Evolutionary conservation across 2,888 invertebrate species (phyloP), one percentile per base, ranked within the genome.

Genomic region (Herminia tarsipennalis): DNA sequence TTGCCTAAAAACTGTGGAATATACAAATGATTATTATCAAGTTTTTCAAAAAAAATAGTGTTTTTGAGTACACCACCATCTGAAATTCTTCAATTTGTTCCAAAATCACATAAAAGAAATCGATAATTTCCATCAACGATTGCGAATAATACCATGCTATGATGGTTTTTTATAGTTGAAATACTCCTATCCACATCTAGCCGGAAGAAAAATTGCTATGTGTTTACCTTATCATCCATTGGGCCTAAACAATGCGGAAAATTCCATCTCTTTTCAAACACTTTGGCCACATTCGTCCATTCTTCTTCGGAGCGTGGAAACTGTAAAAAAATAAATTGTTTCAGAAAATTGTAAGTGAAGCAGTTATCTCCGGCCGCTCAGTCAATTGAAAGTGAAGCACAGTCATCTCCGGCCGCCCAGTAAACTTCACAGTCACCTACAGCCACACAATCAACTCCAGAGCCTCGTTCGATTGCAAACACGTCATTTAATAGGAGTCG

Each of bases 111-210:
- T 39, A 39, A 47, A 41, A 30, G 40, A n/a, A 47, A 47, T 20
- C 32, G 28, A 41, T 47, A 40, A 27, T 47, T 47, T 21, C 32
- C 35, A 33, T 46, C 32, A 37, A 32, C 39, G 38, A 38, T 38
- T 22, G 44, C 33, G 28, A 38, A 38, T 2, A 40, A 18, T 12
- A 33, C 40, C 24, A 27, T 32, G 33, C 40, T 40, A 10, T 33
- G 32, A 13, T 33, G 33, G 24, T n/a, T 58, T 41, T 55, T 66
- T 56, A 45, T 63, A 66, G 48, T 64, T 62, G 34, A 38, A 63
- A 43, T 44, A 66, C 42, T 46, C 38, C 49, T 49, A 56, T 32
- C 55, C 57, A 32, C 20, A 12, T 10, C 20, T 14, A 33, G 40
- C 25, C 24, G 33, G 32, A 25, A 33, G 32, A 18, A 17, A 18